Evolutionary conservation across 2,888 invertebrate genomes (phyloP).

Genomic region (Drosophila lutescens): DNA sequence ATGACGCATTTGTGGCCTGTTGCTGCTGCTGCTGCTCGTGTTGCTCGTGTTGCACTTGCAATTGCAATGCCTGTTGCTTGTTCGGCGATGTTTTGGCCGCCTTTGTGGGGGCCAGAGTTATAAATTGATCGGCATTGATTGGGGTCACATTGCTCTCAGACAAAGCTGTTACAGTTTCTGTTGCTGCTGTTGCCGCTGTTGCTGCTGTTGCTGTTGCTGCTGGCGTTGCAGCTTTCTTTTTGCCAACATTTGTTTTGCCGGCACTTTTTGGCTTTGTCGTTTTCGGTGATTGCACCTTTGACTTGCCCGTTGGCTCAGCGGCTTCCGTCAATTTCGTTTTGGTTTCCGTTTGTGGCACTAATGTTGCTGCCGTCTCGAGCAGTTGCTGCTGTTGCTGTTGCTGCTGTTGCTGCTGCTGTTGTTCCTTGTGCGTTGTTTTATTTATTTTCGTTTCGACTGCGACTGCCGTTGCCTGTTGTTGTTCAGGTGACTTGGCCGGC

Average conservation of each 20-base stretch:
- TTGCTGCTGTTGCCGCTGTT: slow-evolving; percentile 43
- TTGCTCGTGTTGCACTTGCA: slow-evolving; percentile 30
- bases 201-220: slow-evolving; percentile 26
- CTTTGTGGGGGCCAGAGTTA: slow-evolving; percentile 76
- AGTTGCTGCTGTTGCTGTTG: slow-evolving; percentile 50
- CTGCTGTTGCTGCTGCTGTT: slow-evolving; percentile 51
- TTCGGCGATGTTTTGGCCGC: slow-evolving; percentile 67
- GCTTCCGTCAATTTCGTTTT: slow-evolving; percentile 71
- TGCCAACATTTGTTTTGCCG: slow-evolving; percentile 50
- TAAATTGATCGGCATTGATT: slow-evolving; percentile 82
- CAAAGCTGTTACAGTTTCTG: slow-evolving; percentile 37
- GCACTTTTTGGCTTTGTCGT: slow-evolving; percentile 66
- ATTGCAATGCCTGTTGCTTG: slow-evolving; percentile 27
- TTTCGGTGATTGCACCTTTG: slow-evolving; percentile 75
- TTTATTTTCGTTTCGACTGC: slow-evolving; percentile 61
- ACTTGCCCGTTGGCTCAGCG: slow-evolving; percentile 77
- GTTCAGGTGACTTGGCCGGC: slow-evolving; percentile 84
- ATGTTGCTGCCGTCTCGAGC: slow-evolving; percentile 54
- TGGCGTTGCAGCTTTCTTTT: slow-evolving; percentile 48
- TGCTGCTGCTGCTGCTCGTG: slow-evolving; percentile 27
- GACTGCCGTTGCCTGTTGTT: slow-evolving; percentile 65
- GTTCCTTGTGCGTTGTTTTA: slow-evolving; percentile 66
- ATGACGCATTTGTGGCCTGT: slow-evolving; percentile 61
- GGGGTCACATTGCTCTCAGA: slow-evolving; percentile 76
- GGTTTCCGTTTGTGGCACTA: slow-evolving; percentile 69